Evolutionary conservation across 2,888 invertebrate genomes (phyloP), one percentile per base, ranked within the genome.

Genomic region (Stictocephala bisonia): DNA sequence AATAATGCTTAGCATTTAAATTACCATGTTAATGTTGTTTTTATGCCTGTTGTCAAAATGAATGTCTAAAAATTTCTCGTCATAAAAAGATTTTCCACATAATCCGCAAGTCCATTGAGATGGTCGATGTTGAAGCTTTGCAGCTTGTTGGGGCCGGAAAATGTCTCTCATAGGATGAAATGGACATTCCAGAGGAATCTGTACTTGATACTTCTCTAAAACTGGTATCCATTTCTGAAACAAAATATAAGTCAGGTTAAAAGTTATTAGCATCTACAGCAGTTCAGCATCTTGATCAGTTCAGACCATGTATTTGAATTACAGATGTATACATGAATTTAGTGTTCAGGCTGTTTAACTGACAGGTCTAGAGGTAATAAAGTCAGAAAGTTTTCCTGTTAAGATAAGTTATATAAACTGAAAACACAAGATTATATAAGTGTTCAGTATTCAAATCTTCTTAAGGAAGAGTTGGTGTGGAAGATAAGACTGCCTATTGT

Each of bases 61-160:
- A 82, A 90, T 87, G 85, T 95, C 95, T 81, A 95, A 87, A 85
- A 91, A 92, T 82, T 91, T 90, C 84, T 95, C 95, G 84, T 94
- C 93, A 86, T 93, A 95, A 84, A 95, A 95, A 77, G 94, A 94
- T 85, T 95, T 94, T 79, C 95, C 95, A 86, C 96, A 96, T 79
- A 94, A 89, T 74, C 93, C 92, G 83, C 96, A 96, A 9, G 93
- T 94, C 95, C 95, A 95, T 84, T 95, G 94, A 35, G 93, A 93
- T 18, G 93, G 90, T 76, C 94, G 88, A 85, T 94, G 93, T 83
- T 93, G 93, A 81, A 91, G 88, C 85, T 95, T 95, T 81, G 94
- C 92, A 73, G 90, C 89, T 84, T 95, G 93, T 83, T 95, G 93
- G 20, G 94, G 94, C 78, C 93, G 91, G 84, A 94, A 94, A 78